Evolutionary conservation across 2,797 vertebrate species (phyloP).

Genomic region (Tenualosa thibaudeaui): DNA sequence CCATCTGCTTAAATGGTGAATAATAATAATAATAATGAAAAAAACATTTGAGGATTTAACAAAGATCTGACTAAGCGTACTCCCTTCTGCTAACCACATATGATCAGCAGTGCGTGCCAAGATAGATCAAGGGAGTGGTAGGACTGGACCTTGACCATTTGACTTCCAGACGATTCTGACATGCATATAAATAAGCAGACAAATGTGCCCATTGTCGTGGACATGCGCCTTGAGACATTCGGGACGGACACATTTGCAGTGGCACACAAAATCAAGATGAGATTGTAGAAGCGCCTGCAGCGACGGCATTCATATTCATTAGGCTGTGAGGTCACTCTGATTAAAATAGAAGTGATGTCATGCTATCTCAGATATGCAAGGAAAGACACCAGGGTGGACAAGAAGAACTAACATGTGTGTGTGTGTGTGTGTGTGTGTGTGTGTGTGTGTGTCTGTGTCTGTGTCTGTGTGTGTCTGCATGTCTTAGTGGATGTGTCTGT

Average conservation of each 20-base stretch:
- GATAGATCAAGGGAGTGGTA: neutral
- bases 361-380: neutral
- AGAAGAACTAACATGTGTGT: neutral
- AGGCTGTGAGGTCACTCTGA: neutral
- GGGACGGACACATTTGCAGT: neutral
- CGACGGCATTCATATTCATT: neutral
- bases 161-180: neutral
- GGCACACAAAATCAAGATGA: neutral
- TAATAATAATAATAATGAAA: neutral
- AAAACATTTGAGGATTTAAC: neutral
- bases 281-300: neutral
- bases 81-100: neutral
- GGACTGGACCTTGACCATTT: neutral
- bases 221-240: neutral
- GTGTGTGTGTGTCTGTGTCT: slow-evolving; percentile 2
- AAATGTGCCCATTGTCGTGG: neutral
- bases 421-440: slow-evolving; percentile 8
- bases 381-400: neutral
- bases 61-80: neutral
- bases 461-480: neutral
- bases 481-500: neutral
- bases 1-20: neutral
- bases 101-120: neutral
- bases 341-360: slow-evolving; percentile 14
- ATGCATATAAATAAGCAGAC: neutral